Conservation (phyloP, 1,140 invertebrate species). For the Dreissena polymorpha region DNA sequence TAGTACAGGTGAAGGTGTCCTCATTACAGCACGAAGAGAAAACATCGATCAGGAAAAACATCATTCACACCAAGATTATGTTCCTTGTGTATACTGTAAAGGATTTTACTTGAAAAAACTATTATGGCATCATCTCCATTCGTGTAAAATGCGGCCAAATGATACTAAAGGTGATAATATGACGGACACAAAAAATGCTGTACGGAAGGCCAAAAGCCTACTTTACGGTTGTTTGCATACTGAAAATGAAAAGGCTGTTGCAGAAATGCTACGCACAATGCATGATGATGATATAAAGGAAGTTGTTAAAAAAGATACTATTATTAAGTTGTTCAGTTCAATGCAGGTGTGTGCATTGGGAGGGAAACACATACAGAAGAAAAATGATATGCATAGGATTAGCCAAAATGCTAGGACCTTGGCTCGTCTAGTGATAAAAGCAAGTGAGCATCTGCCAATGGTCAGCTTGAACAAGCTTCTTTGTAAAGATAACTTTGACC, state of each 20-base stretch:
- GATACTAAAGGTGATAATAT: neutral
- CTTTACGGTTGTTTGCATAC: slow-evolving; percentile 17
- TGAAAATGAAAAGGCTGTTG: neutral
- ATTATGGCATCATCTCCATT: slow-evolving; percentile 36
- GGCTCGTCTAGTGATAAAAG: slow-evolving; percentile 24
- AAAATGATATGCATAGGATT: slow-evolving; percentile 34
- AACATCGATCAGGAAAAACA: neutral
- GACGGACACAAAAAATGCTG: slow-evolving; percentile 12
- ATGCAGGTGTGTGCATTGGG: slow-evolving; percentile 29
- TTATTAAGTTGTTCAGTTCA: slow-evolving; percentile 34
- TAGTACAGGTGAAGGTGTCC: slow-evolving; percentile 26
- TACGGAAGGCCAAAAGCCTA: slow-evolving; percentile 7
- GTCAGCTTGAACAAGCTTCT: neutral
- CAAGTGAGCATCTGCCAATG: neutral
- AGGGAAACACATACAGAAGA: slow-evolving; percentile 34
- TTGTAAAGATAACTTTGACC: slow-evolving; percentile 34
- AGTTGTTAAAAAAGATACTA: slow-evolving; percentile 14
- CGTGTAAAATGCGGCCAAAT: slow-evolving; percentile 9
- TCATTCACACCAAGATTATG: slow-evolving; percentile 27
- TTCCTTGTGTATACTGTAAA: slow-evolving; percentile 50
- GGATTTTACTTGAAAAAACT: slow-evolving; percentile 33
- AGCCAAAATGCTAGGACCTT: slow-evolving; percentile 33
- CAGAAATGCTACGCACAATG: slow-evolving; percentile 23
- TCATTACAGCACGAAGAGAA: slow-evolving; percentile 46
- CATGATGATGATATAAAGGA: slow-evolving; percentile 25